Evolutionary conservation across 2,888 invertebrate species (phyloP).

Genomic region (Synanthedon vespiformis): DNA sequence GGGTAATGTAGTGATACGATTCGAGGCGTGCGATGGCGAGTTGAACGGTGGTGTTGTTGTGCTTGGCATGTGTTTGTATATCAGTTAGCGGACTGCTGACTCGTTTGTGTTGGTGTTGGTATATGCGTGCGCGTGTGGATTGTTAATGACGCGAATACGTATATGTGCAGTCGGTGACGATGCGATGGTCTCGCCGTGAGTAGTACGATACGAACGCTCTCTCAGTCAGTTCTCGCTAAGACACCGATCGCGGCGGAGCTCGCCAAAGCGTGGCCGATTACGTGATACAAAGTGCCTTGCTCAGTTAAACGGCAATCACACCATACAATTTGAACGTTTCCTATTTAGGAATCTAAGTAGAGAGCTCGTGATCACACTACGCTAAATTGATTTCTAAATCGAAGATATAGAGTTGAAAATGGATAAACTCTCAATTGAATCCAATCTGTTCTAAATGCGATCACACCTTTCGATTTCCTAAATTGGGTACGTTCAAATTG

Average conservation of each 20-base stretch:
- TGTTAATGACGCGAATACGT: slow-evolving; percentile 51
- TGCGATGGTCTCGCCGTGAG: slow-evolving; percentile 10
- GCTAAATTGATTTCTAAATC: too few species aligned
- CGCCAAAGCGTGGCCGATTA: slow-evolving; percentile 50
- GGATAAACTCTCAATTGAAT: too few species aligned
- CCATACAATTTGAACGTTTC: too few species aligned
- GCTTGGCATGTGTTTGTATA: slow-evolving; percentile 39
- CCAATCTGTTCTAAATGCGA: too few species aligned
- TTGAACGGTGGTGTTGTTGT: slow-evolving; percentile 17
- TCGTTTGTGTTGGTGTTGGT: slow-evolving; percentile 61
- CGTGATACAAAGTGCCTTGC: slow-evolving; percentile 7
- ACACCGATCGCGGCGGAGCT: slow-evolving; percentile 43
- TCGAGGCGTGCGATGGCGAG: slow-evolving; percentile 19
- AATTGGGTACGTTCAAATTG: too few species aligned
- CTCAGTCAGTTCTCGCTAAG: slow-evolving; percentile 41
- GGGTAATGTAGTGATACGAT: slow-evolving; percentile 15
- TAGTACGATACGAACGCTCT: slow-evolving; percentile 10
- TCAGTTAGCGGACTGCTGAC: slow-evolving; percentile 28
- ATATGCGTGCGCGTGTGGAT: slow-evolving; percentile 58
- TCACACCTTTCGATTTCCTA: too few species aligned
- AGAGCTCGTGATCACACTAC: too few species aligned
- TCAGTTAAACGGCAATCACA: too few species aligned
- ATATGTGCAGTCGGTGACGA: slow-evolving; percentile 30
- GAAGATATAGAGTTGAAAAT: too few species aligned
- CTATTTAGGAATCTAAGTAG: too few species aligned